Percentiles rank a stretch among this genome's conserved stretches.
Conservation (phyloP, 2,797 vertebrate genomes). For the Acestrorhynchus altus region DNA sequence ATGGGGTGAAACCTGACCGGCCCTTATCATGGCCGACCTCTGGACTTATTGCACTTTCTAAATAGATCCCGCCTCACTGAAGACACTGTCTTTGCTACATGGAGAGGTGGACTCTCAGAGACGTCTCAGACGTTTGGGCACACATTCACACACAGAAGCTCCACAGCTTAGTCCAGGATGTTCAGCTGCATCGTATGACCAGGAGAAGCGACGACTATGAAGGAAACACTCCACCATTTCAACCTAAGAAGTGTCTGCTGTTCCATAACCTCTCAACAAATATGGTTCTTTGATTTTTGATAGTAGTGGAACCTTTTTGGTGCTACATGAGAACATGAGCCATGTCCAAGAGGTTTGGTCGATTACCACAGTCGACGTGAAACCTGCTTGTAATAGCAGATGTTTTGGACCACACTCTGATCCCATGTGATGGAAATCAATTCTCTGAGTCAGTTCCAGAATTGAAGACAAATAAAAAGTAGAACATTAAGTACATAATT, state of each 20-base stretch:
- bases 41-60: slow-evolving; percentile 67
- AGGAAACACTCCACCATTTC: background rate
- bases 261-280: too few relatives aligned
- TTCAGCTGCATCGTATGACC: background rate
- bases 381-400: too few relatives aligned
- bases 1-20: slow-evolving; percentile 30
- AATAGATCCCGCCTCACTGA: slow-evolving; percentile 60
- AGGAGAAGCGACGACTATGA: background rate
- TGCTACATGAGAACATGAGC: too few relatives aligned
- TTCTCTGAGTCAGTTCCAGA: too few relatives aligned
- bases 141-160: background rate
- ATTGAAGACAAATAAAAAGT: too few relatives aligned
- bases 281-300: too few relatives aligned
- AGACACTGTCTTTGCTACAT: slow-evolving; percentile 45
- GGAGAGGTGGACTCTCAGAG: slow-evolving; percentile 5
- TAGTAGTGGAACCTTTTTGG: too few relatives aligned
- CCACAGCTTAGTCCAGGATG: background rate
- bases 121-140: slow-evolving; percentile 25
- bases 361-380: too few relatives aligned
- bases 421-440: too few relatives aligned
- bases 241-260: background rate
- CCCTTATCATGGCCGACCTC: slow-evolving; percentile 29
- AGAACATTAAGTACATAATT: too few relatives aligned
- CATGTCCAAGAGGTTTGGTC: too few relatives aligned
- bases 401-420: too few relatives aligned